phyloP scores from a whole-genome alignment of 35 echinoderm and acorn worm species.

The Apostichopus californicus region DNA sequence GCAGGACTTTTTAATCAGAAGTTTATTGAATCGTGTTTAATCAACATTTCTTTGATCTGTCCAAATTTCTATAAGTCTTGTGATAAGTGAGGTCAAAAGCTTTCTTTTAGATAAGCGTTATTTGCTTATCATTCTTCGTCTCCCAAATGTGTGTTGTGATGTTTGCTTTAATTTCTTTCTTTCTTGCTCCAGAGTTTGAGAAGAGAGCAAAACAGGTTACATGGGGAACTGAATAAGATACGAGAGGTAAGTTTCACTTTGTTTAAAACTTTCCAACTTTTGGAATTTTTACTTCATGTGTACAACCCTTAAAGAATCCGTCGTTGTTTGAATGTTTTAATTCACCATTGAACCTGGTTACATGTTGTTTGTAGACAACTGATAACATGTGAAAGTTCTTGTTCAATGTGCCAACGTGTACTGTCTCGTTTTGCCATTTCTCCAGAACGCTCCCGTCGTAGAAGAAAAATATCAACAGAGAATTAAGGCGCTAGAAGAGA shows the following conservation, averaged over 20 bases:
- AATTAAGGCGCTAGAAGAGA: constrained; percentile 64
- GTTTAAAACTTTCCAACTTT: not conserved
- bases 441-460: constrained; percentile 6
- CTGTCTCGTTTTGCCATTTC: not conserved
- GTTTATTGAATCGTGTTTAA: no score
- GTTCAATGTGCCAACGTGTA: no score
- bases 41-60: no score
- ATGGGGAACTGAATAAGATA: constrained; percentile 71
- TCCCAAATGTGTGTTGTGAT: not conserved
- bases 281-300: no score
- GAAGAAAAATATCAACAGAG: constrained; percentile 67
- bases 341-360: not conserved
- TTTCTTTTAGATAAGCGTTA: no score
- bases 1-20: no score
- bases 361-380: no score
- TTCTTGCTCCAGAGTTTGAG: constrained; percentile 60
- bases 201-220: constrained; percentile 73
- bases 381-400: no score
- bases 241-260: constrained; percentile 50
- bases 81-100: no score
- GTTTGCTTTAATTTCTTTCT: not conserved
- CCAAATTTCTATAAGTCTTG: no score
- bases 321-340: no score
- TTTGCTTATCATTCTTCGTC: not conserved
- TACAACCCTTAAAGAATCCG: not conserved